A percentile compares a stretch with the other conserved stretches of the same genome.
phyloP scores from a whole-genome alignment of 30 jellyfish, hydroid and myxozoan species.

The Pelagia noctiluca region DNA sequence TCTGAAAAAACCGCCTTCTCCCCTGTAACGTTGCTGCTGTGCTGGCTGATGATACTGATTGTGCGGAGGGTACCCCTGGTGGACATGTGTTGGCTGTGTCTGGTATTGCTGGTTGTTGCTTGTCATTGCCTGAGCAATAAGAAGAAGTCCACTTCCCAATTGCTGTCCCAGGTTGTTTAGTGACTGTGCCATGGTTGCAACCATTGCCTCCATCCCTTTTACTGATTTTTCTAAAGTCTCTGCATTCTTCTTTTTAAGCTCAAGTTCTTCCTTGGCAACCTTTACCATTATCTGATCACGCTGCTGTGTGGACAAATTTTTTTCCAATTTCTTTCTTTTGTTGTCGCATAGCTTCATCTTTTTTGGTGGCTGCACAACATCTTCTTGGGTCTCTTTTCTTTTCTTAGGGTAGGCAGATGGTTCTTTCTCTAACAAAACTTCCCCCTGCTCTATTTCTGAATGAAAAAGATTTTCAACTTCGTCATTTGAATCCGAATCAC shows the following conservation, averaged over 20 bases:
- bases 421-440: neutral
- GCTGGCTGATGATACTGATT: constrained; percentile 27
- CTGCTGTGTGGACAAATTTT: constrained; percentile 50
- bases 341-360: constrained; percentile 11
- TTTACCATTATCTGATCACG: constrained; percentile 43
- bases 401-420: constrained; percentile 17
- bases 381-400: neutral
- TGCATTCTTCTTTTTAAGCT: constrained; percentile 29
- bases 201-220: constrained; percentile 31
- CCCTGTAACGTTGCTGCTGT: constrained; percentile 37
- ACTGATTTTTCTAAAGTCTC: constrained; percentile 35
- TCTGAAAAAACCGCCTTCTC: too few species aligned
- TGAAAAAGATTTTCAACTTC: constrained; percentile 13
- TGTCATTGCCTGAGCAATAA: constrained; percentile 40
- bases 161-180: constrained; percentile 54
- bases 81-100: constrained; percentile 22
- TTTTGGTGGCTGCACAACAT: neutral
- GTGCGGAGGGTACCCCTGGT: too few species aligned
- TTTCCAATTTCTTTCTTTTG: constrained; percentile 51
- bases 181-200: constrained; percentile 67
- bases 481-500: neutral
- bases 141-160: constrained; percentile 43
- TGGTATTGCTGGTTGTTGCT: constrained; percentile 15
- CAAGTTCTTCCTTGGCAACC: constrained; percentile 62
- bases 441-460: constrained; percentile 14